These are phyloP conservation scores for Balanococcus diminutus DNA, from an alignment of 2,888 invertebrate genomes.

Conservation along the genomic window DNA sequence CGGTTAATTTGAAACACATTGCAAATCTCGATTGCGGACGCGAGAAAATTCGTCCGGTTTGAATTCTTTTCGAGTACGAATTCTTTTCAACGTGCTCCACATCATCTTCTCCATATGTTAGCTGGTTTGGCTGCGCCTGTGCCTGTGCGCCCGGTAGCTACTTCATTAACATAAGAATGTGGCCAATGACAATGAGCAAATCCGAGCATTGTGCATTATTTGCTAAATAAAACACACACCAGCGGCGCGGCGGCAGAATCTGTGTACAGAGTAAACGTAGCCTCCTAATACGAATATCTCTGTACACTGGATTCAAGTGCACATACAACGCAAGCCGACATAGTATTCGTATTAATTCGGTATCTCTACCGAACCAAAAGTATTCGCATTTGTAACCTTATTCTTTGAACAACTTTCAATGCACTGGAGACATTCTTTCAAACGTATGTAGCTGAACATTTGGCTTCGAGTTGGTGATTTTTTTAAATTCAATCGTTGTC, in stretches of 20 bases:
- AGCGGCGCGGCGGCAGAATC: too few species aligned
- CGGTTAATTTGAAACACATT: background rate
- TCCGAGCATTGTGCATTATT: background rate
- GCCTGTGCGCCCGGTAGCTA: background rate
- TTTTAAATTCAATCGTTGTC: background rate
- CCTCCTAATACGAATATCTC: too few species aligned
- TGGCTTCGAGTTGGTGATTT: background rate
- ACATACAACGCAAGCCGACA: background rate
- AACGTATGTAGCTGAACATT: background rate
- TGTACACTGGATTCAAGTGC: background rate
- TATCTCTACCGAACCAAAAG: background rate
- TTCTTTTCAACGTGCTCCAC: background rate
- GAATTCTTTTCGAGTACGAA: background rate
- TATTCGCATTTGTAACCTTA: conserved; percentile 14
- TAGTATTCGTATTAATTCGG: background rate
- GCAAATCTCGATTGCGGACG: background rate
- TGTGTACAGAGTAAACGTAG: background rate
- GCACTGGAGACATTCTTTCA: background rate
- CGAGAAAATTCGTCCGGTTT: background rate
- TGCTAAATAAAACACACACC: background rate
- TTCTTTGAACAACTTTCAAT: conserved; percentile 11
- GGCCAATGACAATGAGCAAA: conserved; percentile 24
- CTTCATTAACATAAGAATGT: conserved; percentile 38
- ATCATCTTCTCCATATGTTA: background rate
- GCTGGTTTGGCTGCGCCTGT: too few species aligned